Evolutionary conservation across 2,797 vertebrate species (phyloP).

Genomic region (Macropus fuliginosus): DNA sequence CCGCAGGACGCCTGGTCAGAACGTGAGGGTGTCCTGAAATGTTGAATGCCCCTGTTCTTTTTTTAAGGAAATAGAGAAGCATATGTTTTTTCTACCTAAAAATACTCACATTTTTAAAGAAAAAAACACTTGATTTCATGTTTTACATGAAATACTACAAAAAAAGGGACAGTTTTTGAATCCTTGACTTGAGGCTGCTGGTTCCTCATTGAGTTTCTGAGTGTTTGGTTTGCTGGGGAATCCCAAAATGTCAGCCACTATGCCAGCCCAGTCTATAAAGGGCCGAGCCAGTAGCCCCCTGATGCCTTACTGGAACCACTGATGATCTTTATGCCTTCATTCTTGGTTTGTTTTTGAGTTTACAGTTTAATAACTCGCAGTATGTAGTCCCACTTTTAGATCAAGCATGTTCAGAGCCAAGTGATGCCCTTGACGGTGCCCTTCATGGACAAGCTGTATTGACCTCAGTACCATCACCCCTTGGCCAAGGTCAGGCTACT

Average conservation of each 20-base stretch:
- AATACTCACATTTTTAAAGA: conserved; percentile 77
- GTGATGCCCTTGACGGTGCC: conserved; percentile 33
- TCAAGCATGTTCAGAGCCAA: conserved; percentile 61
- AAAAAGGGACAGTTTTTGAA: conserved; percentile 75
- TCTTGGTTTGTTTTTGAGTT: conserved; percentile 76
- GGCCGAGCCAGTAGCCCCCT: conserved; percentile 68
- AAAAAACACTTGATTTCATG: conserved; percentile 82
- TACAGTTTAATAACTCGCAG: conserved; percentile 76
- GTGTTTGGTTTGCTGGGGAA: conserved; percentile 62
- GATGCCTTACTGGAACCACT: conserved; percentile 84
- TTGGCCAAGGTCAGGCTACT: not conserved
- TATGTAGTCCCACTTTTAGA: conserved; percentile 60
- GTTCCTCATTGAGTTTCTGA: conserved; percentile 63
- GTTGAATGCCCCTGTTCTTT: conserved; percentile 79
- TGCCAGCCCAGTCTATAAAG: conserved; percentile 31
- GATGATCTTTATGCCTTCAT: conserved; percentile 66
- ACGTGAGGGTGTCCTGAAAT: conserved; percentile 70
- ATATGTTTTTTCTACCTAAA: conserved; percentile 87
- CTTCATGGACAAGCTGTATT: not conserved
- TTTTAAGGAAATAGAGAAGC: conserved; percentile 79
- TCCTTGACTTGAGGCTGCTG: conserved; percentile 80
- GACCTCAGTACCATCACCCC: not conserved
- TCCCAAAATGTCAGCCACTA: not conserved
- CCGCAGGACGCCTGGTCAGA: conserved; percentile 48
- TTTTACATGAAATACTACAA: conserved; percentile 85